Evolutionary conservation across 2,888 invertebrate genomes (phyloP).

Genomic region (Sminthurides aquaticus): DNA sequence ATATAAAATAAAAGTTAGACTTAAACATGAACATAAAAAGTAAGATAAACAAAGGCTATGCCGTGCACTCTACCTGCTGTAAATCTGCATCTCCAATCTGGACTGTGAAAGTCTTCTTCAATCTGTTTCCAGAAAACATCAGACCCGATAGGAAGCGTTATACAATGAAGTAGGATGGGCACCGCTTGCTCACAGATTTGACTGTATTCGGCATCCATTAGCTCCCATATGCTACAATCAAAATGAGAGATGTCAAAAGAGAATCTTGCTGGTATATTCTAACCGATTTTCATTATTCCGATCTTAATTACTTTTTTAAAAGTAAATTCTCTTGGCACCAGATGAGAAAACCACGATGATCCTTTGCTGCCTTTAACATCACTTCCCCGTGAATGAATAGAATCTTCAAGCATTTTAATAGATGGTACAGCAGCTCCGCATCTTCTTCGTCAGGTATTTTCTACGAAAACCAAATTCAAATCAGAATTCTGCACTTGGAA

Average conservation of each 20-base stretch:
- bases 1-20: constrained; percentile 2
- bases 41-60: neutral
- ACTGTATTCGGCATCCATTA: constrained; percentile 83
- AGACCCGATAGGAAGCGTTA: constrained; percentile 85
- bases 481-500: neutral
- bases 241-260: constrained; percentile 4
- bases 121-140: constrained; percentile 95
- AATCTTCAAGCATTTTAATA: constrained; percentile 83
- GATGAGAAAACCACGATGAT: constrained; percentile 84
- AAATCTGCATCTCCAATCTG: constrained; percentile 82
- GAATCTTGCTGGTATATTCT: no score
- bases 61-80: constrained; percentile 58
- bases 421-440: constrained; percentile 85
- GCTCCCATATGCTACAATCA: constrained; percentile 72
- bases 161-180: constrained; percentile 86
- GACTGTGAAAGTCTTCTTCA: constrained; percentile 84
- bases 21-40: neutral
- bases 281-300: neutral
- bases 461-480: constrained; percentile 50
- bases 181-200: constrained; percentile 89
- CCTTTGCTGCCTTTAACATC: constrained; percentile 73
- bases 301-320: constrained; percentile 67
- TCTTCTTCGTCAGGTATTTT: constrained; percentile 57
- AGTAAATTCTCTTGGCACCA: constrained; percentile 93
- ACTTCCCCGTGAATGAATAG: constrained; percentile 89